Conservation (phyloP, 2,888 invertebrate genomes). For the Gandaritis pyraliata region DNA sequence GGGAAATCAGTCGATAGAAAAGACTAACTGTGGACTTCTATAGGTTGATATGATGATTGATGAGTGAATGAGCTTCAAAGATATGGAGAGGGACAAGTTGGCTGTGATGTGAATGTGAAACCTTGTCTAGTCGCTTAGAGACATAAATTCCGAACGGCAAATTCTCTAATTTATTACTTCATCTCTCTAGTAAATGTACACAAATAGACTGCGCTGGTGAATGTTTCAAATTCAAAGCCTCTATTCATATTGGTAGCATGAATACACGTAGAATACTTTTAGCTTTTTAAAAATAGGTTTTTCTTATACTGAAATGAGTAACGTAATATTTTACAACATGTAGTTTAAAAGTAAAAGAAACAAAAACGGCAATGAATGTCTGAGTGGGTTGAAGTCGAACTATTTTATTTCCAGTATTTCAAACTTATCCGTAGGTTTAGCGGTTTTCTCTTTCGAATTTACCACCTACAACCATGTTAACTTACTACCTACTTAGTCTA, state of each 20-base stretch:
- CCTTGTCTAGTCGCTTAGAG: background rate
- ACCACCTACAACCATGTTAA: slow-evolving; percentile 4
- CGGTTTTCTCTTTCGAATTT: slow-evolving; percentile 31
- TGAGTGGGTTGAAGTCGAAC: slow-evolving; percentile 6
- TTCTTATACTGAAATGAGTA: slow-evolving; percentile 1
- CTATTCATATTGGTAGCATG: background rate
- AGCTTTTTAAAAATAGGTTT: slow-evolving; percentile 4
- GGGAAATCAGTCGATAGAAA: too few relatives aligned
- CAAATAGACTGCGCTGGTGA: too few relatives aligned
- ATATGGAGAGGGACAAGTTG: slow-evolving; percentile 14
- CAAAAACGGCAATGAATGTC: background rate
- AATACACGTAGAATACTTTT: background rate
- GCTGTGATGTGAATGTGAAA: slow-evolving; percentile 2
- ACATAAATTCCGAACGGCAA: background rate
- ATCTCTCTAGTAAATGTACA: too few relatives aligned
- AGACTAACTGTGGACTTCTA: too few relatives aligned
- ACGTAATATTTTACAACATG: too few relatives aligned
- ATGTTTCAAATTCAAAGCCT: background rate
- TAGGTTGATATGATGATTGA: too few relatives aligned
- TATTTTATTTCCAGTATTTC: slow-evolving; percentile 19
- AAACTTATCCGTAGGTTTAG: slow-evolving; percentile 18
- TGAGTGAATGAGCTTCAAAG: slow-evolving; percentile 1
- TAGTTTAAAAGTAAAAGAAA: background rate
- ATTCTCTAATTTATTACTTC: slow-evolving; percentile 2
- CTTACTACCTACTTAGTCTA: too few relatives aligned